These are phyloP conservation scores for Tipula unca DNA, from an alignment of 2,888 invertebrate genomes.

Conservation along the genomic window DNA sequence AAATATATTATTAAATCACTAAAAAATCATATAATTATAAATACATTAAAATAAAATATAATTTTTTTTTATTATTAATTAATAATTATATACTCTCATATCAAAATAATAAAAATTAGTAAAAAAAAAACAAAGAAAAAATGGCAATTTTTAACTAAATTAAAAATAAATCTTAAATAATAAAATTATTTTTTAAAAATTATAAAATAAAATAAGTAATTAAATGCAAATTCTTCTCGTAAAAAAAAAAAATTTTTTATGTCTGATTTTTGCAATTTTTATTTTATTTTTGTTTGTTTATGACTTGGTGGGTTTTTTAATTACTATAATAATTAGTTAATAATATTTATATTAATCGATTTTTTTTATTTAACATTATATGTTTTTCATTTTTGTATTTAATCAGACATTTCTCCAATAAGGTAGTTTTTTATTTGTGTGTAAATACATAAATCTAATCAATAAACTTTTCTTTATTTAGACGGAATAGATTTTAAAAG, in stretches of 20 bases:
- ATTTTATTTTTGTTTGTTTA: neutral
- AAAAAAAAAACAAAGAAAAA: neutral
- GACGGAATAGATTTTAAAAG: neutral
- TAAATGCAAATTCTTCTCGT: neutral
- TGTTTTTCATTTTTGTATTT: neutral
- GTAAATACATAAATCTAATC: neutral
- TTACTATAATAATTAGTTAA: neutral
- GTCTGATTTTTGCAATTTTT: neutral
- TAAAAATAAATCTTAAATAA: neutral
- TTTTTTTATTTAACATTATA: neutral
- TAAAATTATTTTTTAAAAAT: neutral
- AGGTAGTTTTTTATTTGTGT: neutral
- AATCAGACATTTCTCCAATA: neutral
- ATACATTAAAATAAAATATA: neutral
- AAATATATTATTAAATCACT: neutral
- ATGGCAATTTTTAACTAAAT: conserved; percentile 9
- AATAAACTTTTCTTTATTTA: neutral
- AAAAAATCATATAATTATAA: neutral
- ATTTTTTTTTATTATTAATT: neutral
- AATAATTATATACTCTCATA: neutral
- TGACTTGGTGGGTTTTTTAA: neutral
- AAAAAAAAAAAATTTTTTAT: neutral
- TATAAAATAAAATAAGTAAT: neutral
- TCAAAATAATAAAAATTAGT: conserved; percentile 8
- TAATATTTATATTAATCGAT: neutral